Conservation (phyloP, 2,888 invertebrate species). For the Plusia festucae region DNA sequence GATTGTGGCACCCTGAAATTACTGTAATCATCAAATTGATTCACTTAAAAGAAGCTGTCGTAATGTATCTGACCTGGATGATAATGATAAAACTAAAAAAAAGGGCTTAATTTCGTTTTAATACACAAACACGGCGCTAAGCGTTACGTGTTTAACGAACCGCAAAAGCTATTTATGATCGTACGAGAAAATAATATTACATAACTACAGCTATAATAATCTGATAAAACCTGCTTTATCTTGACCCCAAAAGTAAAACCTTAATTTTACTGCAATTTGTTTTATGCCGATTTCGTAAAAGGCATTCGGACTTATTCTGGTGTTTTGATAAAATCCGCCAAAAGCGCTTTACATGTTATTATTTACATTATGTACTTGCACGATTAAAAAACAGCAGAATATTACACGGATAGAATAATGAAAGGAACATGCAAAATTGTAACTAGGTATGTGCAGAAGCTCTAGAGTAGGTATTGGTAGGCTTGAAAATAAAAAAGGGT, state of each 20-base stretch:
- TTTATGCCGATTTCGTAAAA: constrained; percentile 17
- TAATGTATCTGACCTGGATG: background rate
- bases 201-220: constrained; percentile 18
- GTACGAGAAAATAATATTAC: constrained; percentile 12
- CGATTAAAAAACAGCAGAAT: no score
- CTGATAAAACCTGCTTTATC: constrained; percentile 29
- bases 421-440: background rate
- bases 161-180: constrained; percentile 1
- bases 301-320: constrained; percentile 27
- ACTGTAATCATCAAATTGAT: background rate
- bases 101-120: background rate
- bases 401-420: no score
- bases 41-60: background rate
- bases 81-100: background rate
- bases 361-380: no score
- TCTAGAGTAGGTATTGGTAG: constrained; percentile 17
- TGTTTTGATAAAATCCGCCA: constrained; percentile 13
- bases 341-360: constrained; percentile 10
- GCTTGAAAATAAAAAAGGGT: constrained; percentile 37
- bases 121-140: background rate
- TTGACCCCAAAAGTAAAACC: constrained; percentile 12
- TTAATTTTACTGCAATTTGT: constrained; percentile 22
- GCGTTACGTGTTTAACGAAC: background rate
- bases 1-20: background rate
- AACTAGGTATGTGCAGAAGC: constrained; percentile 1